Base-by-base conservation (phyloP, 2,797 vertebrate genomes). In the Sebastes ruberrimus region DNA sequence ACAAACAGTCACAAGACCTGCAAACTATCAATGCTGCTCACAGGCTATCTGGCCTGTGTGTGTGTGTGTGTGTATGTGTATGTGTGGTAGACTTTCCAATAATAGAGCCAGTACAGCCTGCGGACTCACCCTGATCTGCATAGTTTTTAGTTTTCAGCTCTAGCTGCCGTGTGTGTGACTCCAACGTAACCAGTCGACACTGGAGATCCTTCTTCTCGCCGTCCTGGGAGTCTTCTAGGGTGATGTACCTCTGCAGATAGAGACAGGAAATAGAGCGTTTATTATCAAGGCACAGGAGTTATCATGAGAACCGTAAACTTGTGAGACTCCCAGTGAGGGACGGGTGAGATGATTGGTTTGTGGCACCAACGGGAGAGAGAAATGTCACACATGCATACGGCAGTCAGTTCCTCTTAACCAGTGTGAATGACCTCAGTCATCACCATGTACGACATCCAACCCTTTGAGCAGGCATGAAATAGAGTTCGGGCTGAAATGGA, bases 131-230 rank as follows among this genome's bases (percentile, higher is more conserved):
- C 94, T 99, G 98, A 93, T 99, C 98, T 88, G 97, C 96, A 85
- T 97, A 98, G 94, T 99, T 99, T 95, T 97, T 99, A 72, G 96
- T 96, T 93, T 98, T 99, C 6, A 98, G 94, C 93, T 99, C 98
- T 56, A 99, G 94, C 28, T 99, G 99, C 71, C 99, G 96, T 59
- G 97, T 95, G 82, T 98, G 97, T 11, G 97, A 98, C 92, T 99
- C 98, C 94, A 98, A 82, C 33, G 86, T 88, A 90, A 96, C 95
- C 93, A 99, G 95, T 61, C 96, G 96, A 70, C 86, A 85, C 92
- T 99, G 98, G 9, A 99, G 95, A 14, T 99, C 98, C 86, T 99
- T 99, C 93, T 97, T 99, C 91, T 99, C 98, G 49, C 98, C 97
- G 4, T 99, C 99, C 92, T 99, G 98, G 84, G 96, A 97, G 89